Percentiles rank a stretch among this genome's conserved stretches.
Conservation (phyloP, 1,140 invertebrate species). For the Bombus ignitus region DNA sequence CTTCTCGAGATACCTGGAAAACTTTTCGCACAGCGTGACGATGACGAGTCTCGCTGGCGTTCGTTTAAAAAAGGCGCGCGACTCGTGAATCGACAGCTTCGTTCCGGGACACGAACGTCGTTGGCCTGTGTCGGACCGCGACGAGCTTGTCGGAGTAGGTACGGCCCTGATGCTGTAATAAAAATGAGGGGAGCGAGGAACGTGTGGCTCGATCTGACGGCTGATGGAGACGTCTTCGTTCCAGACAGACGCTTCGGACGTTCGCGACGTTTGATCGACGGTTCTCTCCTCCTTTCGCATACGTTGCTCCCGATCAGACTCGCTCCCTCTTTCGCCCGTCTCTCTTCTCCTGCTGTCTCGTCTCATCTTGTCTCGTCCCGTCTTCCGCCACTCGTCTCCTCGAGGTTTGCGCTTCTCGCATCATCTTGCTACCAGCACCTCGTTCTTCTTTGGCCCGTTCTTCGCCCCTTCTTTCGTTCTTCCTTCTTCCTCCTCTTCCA, state of each 20-base stretch:
- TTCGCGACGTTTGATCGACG: conserved; percentile 78
- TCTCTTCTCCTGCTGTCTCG: conserved; percentile 1
- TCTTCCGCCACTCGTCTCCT: conserved; percentile 29
- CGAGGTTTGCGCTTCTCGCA: conserved; percentile 21
- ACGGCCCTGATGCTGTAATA: conserved; percentile 69
- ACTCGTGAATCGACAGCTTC: not conserved
- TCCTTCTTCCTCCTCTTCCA: not conserved
- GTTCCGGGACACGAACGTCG: no score
- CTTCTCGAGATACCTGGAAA: not conserved
- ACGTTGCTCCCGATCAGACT: conserved; percentile 57
- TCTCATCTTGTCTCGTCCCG: conserved; percentile 22
- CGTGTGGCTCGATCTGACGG: conserved; percentile 69
- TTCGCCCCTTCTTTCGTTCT: not conserved
- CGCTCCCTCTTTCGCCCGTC: conserved; percentile 35
- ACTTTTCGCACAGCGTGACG: not conserved
- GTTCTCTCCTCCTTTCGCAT: conserved; percentile 66
- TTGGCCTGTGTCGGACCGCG: not conserved
- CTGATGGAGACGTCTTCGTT: conserved; percentile 79
- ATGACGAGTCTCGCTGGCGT: no score
- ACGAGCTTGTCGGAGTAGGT: conserved; percentile 35
- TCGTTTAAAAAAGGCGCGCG: not conserved
- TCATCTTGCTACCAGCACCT: conserved; percentile 29
- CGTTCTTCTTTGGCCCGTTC: not conserved
- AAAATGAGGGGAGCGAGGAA: conserved; percentile 67
- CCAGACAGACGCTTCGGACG: conserved; percentile 75